A percentile compares a stretch with the other conserved stretches of the same genome.
Evolutionary conservation across 2,888 invertebrate species (phyloP).

Genomic region (Cyclophora punctaria): DNA sequence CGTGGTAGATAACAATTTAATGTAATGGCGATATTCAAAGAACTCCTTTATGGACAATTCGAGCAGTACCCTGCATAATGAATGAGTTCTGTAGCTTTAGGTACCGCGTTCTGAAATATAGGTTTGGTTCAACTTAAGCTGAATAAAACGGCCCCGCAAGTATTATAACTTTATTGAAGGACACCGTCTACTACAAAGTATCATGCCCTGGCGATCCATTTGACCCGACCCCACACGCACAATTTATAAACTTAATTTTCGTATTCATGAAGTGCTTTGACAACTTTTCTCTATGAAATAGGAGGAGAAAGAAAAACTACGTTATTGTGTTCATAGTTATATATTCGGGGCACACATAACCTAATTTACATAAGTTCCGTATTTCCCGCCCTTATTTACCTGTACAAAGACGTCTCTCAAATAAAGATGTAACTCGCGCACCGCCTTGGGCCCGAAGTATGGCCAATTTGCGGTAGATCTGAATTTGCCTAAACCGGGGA

Average conservation of each 20-base stretch:
- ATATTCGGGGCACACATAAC: conserved; percentile 48
- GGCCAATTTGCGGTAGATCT: conserved; percentile 58
- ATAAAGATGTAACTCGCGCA: conserved; percentile 38
- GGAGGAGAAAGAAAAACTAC: conserved; percentile 26
- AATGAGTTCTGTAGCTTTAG: conserved; percentile 33
- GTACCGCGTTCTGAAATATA: conserved; percentile 16
- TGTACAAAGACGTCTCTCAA: conserved; percentile 34
- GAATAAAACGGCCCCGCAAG: conserved; percentile 18
- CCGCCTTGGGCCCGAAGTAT: conserved; percentile 32
- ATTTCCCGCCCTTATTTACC: conserved; percentile 46
- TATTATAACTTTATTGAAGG: conserved; percentile 22
- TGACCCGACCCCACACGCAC: conserved; percentile 16
- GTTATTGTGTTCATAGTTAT: conserved; percentile 35
- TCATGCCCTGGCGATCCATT: conserved; percentile 23
- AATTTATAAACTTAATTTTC: conserved; percentile 20
- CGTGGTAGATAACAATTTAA: conserved; percentile 61
- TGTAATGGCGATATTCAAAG: conserved; percentile 57
- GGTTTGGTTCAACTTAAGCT: conserved; percentile 16
- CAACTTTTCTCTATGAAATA: conserved; percentile 27
- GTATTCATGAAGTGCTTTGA: conserved; percentile 33
- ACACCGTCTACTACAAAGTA: conserved; percentile 21
- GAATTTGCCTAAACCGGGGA: conserved; percentile 60
- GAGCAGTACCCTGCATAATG: conserved; percentile 50
- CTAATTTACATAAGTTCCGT: conserved; percentile 48
- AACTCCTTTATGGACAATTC: conserved; percentile 54